phyloP scores from a whole-genome alignment of 64 coral and sea anemone genomes.

The Cladopsammia gracilis region DNA sequence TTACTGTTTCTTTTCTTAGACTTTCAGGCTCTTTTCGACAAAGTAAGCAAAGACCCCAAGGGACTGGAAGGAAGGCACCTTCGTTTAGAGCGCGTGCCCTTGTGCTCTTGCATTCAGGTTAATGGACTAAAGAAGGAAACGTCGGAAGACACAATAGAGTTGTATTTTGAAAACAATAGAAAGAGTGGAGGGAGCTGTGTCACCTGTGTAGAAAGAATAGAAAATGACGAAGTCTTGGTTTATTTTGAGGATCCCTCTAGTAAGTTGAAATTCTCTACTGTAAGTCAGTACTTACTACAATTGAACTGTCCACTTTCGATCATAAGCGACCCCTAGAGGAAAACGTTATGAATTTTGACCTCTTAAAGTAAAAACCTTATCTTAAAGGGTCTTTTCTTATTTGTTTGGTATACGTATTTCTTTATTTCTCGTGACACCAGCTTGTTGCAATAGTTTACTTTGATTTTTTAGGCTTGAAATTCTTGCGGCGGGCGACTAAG shows the following conservation, averaged over 20 bases:
- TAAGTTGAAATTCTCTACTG: not conserved
- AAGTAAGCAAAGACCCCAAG: slow-evolving; percentile 38
- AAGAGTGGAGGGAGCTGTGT: slow-evolving; percentile 51
- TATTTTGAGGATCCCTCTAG: slow-evolving; percentile 76
- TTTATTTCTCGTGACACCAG: too few species aligned
- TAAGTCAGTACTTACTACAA: not conserved
- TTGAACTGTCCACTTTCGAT: too few species aligned
- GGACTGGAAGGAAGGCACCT: slow-evolving; percentile 46
- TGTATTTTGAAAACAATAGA: slow-evolving; percentile 73
- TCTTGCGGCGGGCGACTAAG: too few species aligned
- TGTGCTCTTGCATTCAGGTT: slow-evolving; percentile 63
- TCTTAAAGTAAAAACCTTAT: too few species aligned
- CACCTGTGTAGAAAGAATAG: slow-evolving; percentile 17
- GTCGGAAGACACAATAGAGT: slow-evolving; percentile 40
- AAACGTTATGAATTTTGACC: too few species aligned
- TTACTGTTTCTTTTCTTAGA: not conserved
- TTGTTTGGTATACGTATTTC: too few species aligned
- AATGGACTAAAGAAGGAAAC: slow-evolving; percentile 27
- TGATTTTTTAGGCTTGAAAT: too few species aligned
- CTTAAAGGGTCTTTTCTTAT: too few species aligned
- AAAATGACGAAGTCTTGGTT: slow-evolving; percentile 46
- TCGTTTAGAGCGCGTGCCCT: slow-evolving; percentile 50
- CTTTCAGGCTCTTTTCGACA: slow-evolving; percentile 32
- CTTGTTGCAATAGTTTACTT: too few species aligned
- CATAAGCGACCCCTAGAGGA: too few species aligned